Evolutionary conservation across 2,797 vertebrate species (phyloP).

Genomic region (Esox masquinongy): DNA sequence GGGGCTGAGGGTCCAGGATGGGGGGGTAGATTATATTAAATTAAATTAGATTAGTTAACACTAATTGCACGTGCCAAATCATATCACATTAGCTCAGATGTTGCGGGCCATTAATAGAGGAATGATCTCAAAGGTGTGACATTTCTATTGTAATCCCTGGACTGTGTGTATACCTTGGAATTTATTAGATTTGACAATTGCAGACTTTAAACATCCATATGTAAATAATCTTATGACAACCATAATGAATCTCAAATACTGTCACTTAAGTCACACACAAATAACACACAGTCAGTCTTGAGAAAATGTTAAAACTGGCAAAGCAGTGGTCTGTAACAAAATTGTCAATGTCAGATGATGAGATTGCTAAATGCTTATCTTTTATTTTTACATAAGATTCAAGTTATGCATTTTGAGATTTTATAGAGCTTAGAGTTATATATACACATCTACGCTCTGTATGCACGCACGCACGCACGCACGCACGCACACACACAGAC

Average conservation of each 20-base stretch:
- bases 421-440: too few relatives aligned
- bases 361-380: too few relatives aligned
- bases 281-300: neutral
- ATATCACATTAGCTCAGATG: constrained; percentile 74
- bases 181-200: constrained; percentile 40
- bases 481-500: too few relatives aligned
- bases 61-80: constrained; percentile 79
- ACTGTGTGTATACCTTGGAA: constrained; percentile 41
- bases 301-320: too few relatives aligned
- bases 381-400: too few relatives aligned
- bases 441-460: too few relatives aligned
- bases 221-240: constrained; percentile 1
- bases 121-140: constrained; percentile 68
- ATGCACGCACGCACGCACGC: too few relatives aligned
- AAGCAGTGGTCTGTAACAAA: too few relatives aligned
- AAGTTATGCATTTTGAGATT: too few relatives aligned
- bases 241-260: neutral
- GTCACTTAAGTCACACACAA: neutral
- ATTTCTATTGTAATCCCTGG: constrained; percentile 56
- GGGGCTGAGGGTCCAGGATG: constrained; percentile 13
- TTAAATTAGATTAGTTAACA: constrained; percentile 77
- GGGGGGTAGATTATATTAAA: constrained; percentile 71
- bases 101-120: constrained; percentile 71
- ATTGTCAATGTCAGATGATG: too few relatives aligned
- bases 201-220: neutral